Base-by-base conservation (phyloP, 2,797 vertebrate genomes). In the Anguilla pacifica region DNA sequence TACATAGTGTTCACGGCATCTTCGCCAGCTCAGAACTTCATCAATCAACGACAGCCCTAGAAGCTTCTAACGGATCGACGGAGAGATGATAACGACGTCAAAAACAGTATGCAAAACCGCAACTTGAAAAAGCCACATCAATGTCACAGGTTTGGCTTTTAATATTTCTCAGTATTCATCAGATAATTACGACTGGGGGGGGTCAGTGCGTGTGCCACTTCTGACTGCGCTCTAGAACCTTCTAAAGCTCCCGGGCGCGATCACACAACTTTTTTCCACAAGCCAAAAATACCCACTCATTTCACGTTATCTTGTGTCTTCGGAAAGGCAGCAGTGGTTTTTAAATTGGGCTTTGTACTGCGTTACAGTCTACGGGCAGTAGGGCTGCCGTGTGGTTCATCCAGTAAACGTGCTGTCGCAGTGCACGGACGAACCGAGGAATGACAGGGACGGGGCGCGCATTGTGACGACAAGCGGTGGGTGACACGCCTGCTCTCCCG, bases 281-380 rank as follows among this genome's bases (percentile, higher is more conserved):
- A 43, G 72, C 86, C 55, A 81, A 86, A 86, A 81, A 83, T 67
- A 87, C 49, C 22, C 9, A 35, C 59, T 46, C 28, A 17, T 11
- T 35, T 84, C 6, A 70, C 49, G 19, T 57, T 53, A 51, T 51
- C 67, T 46, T 22, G 17, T 28, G 82, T 31, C 64, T 43, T 49
- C n/a, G 0, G 59, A 82, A 81, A 25, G 72, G 53, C 35, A 59
- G 2, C 9, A 25, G 10, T 1, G 19, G 74, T 79, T 22, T 2
- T 79, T 46, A 79, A 43, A 39, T 51, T 55, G 11, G 53, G 53
- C 49, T 51, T 9, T 15, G 53, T 1, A 55, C 11, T 55, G 11
- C 53, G 53, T 35, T 0, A 35, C 35, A 35, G 35, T 35, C 35
- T 10, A 55, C 53, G 10, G 53, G 7, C 1, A 49, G 49, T 7